phyloP scores from a whole-genome alignment of 2,113 vertebrate species.

The Corapipo altera region DNA sequence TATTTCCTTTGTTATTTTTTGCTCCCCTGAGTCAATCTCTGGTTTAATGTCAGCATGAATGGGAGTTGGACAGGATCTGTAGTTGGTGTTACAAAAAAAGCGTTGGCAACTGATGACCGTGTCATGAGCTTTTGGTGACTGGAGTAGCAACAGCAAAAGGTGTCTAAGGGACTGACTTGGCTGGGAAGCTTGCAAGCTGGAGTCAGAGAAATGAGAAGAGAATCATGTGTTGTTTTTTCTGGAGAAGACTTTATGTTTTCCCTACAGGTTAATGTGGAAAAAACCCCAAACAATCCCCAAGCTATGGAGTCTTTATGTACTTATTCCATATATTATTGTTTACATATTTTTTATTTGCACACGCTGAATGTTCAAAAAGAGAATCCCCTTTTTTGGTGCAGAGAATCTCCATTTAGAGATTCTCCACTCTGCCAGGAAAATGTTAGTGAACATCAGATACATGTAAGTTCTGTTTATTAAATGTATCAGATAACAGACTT shows the following conservation, averaged over 20 bases:
- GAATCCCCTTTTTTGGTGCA: background rate
- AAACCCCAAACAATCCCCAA: background rate
- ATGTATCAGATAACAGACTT: background rate
- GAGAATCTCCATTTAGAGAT: background rate
- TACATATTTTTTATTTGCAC: background rate
- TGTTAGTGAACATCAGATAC: background rate
- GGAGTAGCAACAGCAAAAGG: background rate
- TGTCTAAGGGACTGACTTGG: background rate
- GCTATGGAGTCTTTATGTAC: background rate
- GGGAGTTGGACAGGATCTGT: background rate
- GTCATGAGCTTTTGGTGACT: background rate
- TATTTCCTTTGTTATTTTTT: background rate
- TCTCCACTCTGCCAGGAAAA: background rate
- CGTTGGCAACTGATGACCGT: fast-evolving
- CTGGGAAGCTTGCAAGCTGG: background rate
- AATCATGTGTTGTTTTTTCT: background rate
- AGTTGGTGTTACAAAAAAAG: background rate
- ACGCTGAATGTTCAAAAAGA: background rate
- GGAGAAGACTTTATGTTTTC: background rate
- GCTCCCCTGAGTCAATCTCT: background rate
- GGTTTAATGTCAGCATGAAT: background rate
- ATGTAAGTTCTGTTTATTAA: background rate
- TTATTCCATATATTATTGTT: background rate
- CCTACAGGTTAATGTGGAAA: background rate
- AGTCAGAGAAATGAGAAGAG: background rate